A percentile compares a stretch with the other conserved stretches of the same genome.
phyloP scores from a whole-genome alignment of 1,140 invertebrate species.

The Plodia interpunctella region DNA sequence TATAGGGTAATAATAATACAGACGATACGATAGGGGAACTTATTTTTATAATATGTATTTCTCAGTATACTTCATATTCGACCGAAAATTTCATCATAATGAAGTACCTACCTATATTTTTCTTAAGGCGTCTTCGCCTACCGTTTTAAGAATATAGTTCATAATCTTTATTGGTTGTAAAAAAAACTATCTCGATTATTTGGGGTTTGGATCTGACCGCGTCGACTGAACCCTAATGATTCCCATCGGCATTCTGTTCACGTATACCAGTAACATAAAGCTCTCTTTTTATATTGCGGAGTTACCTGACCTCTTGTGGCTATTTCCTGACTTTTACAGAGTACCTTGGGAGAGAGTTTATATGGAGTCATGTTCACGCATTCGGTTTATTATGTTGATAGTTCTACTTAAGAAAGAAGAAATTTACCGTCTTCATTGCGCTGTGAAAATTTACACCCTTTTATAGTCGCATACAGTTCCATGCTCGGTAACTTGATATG shows the following conservation, averaged over 20 bases:
- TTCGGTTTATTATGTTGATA: background rate
- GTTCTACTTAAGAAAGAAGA: no score
- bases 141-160: background rate
- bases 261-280: slow-evolving; percentile 2
- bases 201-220: background rate
- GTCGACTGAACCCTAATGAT: background rate
- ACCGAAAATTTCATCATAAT: no score
- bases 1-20: no score
- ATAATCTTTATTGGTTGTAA: background rate
- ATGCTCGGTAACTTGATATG: no score
- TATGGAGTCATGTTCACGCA: background rate
- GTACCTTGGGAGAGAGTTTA: background rate
- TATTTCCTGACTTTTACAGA: background rate
- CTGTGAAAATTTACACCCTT: no score
- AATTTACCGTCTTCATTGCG: no score
- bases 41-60: no score
- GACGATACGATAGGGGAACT: no score
- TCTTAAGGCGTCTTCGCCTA: background rate
- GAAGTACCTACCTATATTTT: background rate
- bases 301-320: background rate
- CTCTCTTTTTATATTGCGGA: background rate
- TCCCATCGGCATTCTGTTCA: background rate
- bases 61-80: no score
- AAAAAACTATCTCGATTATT: background rate
- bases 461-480: no score